These are phyloP conservation scores for Stichodactyla mertensii DNA, from an alignment of 64 coral and sea anemone genomes.

Conservation along the genomic window DNA sequence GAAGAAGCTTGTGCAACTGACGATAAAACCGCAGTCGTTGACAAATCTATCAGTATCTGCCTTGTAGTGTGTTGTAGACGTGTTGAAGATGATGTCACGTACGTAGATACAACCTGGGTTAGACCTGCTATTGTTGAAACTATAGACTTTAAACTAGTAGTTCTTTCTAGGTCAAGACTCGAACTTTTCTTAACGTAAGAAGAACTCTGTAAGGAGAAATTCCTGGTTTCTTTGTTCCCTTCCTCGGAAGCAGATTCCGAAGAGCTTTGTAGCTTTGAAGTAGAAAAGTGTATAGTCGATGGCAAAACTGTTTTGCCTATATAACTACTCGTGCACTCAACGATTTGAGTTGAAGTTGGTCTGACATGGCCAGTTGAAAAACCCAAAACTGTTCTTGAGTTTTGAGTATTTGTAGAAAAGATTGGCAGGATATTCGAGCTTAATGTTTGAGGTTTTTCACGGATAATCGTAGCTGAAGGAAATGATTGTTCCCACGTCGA, in stretches of 20 bases:
- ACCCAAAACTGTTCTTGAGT: not conserved
- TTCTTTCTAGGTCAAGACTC: not conserved
- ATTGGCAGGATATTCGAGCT: not conserved
- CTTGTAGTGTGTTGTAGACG: not conserved
- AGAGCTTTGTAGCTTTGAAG: not conserved
- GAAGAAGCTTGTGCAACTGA: not conserved
- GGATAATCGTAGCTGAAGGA: not conserved
- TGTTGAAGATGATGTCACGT: not conserved
- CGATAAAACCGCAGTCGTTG: not conserved
- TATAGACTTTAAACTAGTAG: not conserved
- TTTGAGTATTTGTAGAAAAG: not conserved
- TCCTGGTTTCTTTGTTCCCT: not conserved
- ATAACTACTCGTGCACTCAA: not conserved
- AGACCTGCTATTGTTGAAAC: not conserved
- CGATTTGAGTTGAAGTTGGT: not conserved
- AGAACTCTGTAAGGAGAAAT: not conserved
- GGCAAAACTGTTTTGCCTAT: not conserved
- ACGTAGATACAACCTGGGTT: not conserved
- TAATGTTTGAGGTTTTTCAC: not conserved
- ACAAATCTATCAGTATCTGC: not conserved
- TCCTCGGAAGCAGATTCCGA: not conserved
- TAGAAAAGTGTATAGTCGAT: not conserved
- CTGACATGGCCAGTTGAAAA: not conserved
- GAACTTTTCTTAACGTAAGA: not conserved
- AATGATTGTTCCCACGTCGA: not conserved